These are phyloP conservation scores for Onychomys torridus DNA, from an alignment of 2,797 vertebrate species.

Conservation along the genomic window DNA sequence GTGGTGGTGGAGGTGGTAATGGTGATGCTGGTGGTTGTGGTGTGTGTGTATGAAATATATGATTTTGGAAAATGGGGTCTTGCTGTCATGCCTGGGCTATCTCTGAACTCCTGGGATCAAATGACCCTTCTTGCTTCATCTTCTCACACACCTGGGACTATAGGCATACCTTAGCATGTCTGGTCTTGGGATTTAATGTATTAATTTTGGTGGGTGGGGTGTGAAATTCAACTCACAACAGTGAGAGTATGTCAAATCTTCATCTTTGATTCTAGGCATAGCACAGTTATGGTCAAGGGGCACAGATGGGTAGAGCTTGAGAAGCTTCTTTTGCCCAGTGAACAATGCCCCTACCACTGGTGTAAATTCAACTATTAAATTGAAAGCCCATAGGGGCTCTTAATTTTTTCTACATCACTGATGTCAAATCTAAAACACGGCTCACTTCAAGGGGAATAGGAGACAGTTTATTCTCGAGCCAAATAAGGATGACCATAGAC, in stretches of 20 bases:
- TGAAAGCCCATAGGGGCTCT: not conserved
- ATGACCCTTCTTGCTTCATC: not conserved
- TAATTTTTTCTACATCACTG: constrained; percentile 6
- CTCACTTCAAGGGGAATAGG: not conserved
- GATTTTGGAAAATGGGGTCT: not conserved
- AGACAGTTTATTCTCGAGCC: not conserved
- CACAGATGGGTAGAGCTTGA: not conserved
- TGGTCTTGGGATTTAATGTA: not conserved
- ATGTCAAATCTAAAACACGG: not conserved
- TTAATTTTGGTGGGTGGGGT: not conserved
- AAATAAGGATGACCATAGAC: not conserved
- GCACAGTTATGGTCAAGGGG: not conserved
- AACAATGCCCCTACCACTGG: not conserved
- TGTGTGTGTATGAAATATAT: not conserved
- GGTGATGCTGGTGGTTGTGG: not conserved
- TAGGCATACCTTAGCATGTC: not conserved
- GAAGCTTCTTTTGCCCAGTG: not conserved
- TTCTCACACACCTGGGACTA: not conserved
- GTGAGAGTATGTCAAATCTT: not conserved
- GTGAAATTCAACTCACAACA: not conserved
- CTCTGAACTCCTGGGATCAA: not conserved
- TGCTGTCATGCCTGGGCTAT: not conserved
- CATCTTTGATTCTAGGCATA: not conserved
- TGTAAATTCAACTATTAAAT: not conserved
- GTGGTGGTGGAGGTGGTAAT: not conserved